These are phyloP conservation scores for Drosophila littoralis DNA, from an alignment of 1,140 invertebrate species.

Conservation along the genomic window DNA sequence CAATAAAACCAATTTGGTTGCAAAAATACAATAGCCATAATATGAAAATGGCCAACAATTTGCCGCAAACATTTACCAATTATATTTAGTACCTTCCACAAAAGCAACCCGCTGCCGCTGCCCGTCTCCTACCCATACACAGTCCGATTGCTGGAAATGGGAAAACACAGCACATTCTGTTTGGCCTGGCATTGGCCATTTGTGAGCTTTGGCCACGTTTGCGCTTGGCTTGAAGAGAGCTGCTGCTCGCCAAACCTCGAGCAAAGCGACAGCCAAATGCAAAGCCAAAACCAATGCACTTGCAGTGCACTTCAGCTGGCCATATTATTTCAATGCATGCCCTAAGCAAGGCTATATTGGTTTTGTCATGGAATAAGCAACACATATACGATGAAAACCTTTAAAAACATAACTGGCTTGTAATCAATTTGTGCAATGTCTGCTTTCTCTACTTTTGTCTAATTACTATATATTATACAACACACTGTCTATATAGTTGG, in stretches of 20 bases:
- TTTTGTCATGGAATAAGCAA: neutral
- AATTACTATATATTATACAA: too few species aligned
- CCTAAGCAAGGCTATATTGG: neutral
- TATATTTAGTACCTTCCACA: slow-evolving; percentile 54
- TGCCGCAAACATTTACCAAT: slow-evolving; percentile 67
- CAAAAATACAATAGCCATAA: slow-evolving; percentile 64
- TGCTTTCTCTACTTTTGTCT: too few species aligned
- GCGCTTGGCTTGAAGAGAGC: slow-evolving; percentile 39
- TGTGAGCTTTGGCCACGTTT: slow-evolving; percentile 41
- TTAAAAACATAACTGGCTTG: too few species aligned
- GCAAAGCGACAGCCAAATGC: slow-evolving; percentile 6
- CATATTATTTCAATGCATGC: neutral
- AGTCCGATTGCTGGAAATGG: slow-evolving; percentile 26
- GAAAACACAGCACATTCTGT: slow-evolving; percentile 39
- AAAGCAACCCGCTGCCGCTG: too few species aligned
- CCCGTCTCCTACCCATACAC: neutral
- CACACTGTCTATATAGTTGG: too few species aligned
- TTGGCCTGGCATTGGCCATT: slow-evolving; percentile 40
- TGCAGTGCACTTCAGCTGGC: slow-evolving; percentile 3
- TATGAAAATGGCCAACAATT: slow-evolving; percentile 64
- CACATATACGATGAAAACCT: neutral
- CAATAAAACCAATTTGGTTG: slow-evolving; percentile 67
- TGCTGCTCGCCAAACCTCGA: slow-evolving; percentile 19
- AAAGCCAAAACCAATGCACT: slow-evolving; percentile 11
- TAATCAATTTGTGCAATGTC: too few species aligned